phyloP scores from a whole-genome alignment of 1,140 invertebrate species.

The Harlomillsia oculata region DNA sequence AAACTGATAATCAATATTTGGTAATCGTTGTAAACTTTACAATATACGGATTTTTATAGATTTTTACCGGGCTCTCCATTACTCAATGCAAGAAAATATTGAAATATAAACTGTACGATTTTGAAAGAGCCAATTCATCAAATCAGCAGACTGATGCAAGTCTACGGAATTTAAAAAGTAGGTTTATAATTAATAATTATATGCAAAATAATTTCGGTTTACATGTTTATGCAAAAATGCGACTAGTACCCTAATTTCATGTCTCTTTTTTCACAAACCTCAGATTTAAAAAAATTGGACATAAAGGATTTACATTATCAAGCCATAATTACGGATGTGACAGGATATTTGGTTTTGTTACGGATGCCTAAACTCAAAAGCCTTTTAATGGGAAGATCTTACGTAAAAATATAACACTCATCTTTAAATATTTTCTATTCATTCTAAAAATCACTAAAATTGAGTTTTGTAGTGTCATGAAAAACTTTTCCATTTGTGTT shows the following conservation, averaged over 20 bases:
- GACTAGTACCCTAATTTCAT: neutral
- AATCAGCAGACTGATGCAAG: neutral
- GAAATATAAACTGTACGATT: no score
- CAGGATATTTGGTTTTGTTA: constrained; percentile 12
- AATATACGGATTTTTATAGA: no score
- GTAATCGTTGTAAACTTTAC: constrained; percentile 14
- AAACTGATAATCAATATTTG: neutral
- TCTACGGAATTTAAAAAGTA: constrained; percentile 18
- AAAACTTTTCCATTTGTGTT: neutral
- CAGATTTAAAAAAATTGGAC: constrained; percentile 19
- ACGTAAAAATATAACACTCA: neutral
- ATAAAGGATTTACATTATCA: constrained; percentile 18
- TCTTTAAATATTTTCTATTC: neutral
- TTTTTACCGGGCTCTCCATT: constrained; percentile 4
- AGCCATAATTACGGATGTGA: constrained; percentile 14
- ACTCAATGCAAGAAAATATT: no score
- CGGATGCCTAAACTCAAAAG: constrained; percentile 3
- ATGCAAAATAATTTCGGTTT: neutral
- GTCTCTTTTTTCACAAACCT: constrained; percentile 5
- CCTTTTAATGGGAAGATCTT: neutral
- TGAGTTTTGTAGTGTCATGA: neutral
- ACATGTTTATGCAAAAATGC: neutral
- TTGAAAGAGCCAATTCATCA: neutral
- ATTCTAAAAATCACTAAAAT: neutral
- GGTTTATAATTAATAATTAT: neutral